Conservation (phyloP, 2,797 vertebrate species). For the Hydrolagus colliei region DNA sequence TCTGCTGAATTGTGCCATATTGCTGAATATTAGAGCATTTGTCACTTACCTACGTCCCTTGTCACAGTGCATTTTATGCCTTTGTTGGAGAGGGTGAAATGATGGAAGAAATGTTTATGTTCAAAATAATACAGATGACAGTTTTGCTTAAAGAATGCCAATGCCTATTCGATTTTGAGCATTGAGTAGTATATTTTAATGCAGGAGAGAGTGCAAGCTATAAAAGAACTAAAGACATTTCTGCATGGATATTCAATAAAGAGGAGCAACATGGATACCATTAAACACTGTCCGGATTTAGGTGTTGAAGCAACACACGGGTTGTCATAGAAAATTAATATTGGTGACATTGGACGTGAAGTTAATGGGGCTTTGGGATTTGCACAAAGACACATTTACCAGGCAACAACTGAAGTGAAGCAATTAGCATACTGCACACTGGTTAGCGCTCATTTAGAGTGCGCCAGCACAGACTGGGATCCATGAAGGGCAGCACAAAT, state of each 20-base stretch:
- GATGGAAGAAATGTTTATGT: neutral
- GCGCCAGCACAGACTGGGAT: neutral
- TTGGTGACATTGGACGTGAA: constrained; percentile 23
- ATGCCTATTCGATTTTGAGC: neutral
- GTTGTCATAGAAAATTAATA: constrained; percentile 23
- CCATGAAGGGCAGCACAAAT: constrained; percentile 3
- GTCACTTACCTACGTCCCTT: neutral
- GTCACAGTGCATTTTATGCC: neutral
- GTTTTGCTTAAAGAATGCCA: neutral
- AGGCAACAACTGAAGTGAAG: constrained; percentile 8
- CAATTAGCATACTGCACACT: constrained; percentile 27
- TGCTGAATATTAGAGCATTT: neutral
- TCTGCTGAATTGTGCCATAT: neutral
- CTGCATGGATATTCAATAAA: neutral
- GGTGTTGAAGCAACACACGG: neutral
- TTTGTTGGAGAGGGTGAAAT: neutral
- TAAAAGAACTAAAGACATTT: neutral
- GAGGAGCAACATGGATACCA: neutral
- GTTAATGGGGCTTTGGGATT: constrained; percentile 30
- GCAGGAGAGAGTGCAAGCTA: neutral
- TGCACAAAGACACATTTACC: constrained; percentile 24
- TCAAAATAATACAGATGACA: neutral
- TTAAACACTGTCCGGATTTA: neutral
- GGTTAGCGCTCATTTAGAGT: constrained; percentile 24
- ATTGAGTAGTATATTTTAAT: neutral